Evolutionary conservation across 2,797 vertebrate genomes (phyloP), one percentile per base, ranked within the genome.

Genomic region (Brotogeris chrysoptera): DNA sequence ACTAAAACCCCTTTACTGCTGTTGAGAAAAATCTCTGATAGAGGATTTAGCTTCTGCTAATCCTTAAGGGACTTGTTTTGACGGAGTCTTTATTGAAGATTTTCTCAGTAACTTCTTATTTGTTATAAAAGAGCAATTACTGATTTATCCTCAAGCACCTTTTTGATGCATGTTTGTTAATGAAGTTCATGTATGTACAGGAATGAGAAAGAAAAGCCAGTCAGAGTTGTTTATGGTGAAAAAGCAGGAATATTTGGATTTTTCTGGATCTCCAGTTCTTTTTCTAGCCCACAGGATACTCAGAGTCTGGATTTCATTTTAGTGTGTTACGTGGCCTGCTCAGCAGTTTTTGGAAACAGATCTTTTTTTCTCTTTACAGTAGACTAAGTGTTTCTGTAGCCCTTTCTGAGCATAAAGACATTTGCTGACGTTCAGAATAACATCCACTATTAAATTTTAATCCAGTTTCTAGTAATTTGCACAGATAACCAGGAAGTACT

Each of bases 11-110:
- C 96, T 97, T 97, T 97, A 83, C 53, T 92, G 95, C 95, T 80
- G 84, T 95, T 96, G 96, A 97, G 96, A 95, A 96, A 92, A 97
- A 96, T 92, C 84, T 97, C 95, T 97, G 97, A 93, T 93, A 87
- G 96, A 95, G 96, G 97, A 97, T 98, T 97, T 98, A 96, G 88
- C 94, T 88, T 84, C 76, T 94, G 72, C 96, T 98, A 98, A 98
- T 98, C 97, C 97, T 97, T 95, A 91, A 96, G 97, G 96, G 96
- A 97, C 97, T 97, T 98, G 97, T 97, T 98, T 98, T 98, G 97
- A 97, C 97, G 97, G 95, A 96, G 88, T 92, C 96, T 97, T 98
- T 97, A 89, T 55, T 79, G 96, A 93, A 97, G 92, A 95, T 98
- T 97, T 97, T 97, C 95, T 93, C 52, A 43, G 96, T 86, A 97